These are phyloP conservation scores for Poeciliopsis occidentalis DNA, from an alignment of 2,113 vertebrate genomes.

Conservation along the genomic window DNA sequence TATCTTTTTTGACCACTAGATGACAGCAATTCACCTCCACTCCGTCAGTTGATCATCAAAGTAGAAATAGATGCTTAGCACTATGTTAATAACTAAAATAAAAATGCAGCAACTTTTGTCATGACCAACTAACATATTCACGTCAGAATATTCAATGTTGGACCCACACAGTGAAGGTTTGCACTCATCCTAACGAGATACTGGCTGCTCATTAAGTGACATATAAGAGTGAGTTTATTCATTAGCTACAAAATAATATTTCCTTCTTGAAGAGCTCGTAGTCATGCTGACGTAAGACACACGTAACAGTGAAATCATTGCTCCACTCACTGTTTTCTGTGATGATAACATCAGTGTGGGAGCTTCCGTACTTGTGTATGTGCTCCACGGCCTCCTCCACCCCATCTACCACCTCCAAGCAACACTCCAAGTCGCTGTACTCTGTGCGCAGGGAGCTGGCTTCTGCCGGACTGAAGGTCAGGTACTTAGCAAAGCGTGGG, in stretches of 20 bases:
- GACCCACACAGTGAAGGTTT: conserved; percentile 49
- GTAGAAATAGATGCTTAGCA: conserved; percentile 3
- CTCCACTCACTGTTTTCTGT: conserved; percentile 90
- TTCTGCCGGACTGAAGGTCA: conserved; percentile 96
- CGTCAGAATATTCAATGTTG: not conserved
- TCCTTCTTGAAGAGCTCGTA: not conserved
- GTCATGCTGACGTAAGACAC: not conserved
- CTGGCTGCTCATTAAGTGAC: conserved; percentile 38
- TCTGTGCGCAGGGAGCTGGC: conserved; percentile 93
- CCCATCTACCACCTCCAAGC: conserved; percentile 94
- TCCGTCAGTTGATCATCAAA: conserved; percentile 9
- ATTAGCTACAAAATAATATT: not conserved
- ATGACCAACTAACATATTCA: not conserved
- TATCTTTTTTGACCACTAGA: conserved; percentile 58
- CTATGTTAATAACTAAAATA: not conserved
- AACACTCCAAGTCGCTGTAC: conserved; percentile 93
- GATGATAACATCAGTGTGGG: conserved; percentile 94
- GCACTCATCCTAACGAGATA: conserved; percentile 41
- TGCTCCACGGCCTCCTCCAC: conserved; percentile 91
- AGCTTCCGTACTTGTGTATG: conserved; percentile 97
- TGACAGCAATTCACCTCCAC: conserved; percentile 47
- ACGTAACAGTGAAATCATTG: not conserved
- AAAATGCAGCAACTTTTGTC: not conserved
- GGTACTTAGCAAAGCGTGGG: conserved; percentile 91
- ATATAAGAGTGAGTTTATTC: not conserved